A percentile compares a stretch with the other conserved stretches of the same genome.
Evolutionary conservation across 2,888 invertebrate genomes (phyloP).

Genomic region (Dichetophora obliterata): DNA sequence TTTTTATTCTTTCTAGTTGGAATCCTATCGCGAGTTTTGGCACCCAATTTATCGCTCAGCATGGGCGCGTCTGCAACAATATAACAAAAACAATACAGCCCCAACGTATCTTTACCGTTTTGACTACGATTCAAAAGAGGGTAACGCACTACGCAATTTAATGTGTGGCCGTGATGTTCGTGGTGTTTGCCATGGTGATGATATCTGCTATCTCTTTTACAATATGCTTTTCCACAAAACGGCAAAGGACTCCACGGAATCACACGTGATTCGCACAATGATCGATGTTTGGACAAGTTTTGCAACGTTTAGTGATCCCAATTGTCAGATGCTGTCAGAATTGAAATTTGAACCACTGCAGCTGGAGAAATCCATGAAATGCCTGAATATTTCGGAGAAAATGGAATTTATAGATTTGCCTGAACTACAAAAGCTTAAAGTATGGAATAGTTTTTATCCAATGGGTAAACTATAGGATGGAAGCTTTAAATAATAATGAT

Average conservation of each 20-base stretch:
- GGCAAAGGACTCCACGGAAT: constrained; percentile 56
- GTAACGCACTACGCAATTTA: constrained; percentile 61
- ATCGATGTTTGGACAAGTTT: constrained; percentile 65
- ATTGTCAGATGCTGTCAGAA: constrained; percentile 55
- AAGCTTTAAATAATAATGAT: background rate
- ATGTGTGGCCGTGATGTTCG: constrained; percentile 60
- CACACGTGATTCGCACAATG: constrained; percentile 59
- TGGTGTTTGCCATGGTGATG: constrained; percentile 68
- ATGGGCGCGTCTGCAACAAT: constrained; percentile 55
- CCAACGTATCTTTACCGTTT: constrained; percentile 68
- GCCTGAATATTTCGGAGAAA: constrained; percentile 62
- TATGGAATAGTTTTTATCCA: constrained; percentile 64
- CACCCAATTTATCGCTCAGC: constrained; percentile 64
- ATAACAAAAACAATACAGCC: constrained; percentile 47
- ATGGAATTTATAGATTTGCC: constrained; percentile 59
- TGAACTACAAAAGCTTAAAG: constrained; percentile 57
- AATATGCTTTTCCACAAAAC: constrained; percentile 59
- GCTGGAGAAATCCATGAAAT: constrained; percentile 52
- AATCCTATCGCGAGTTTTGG: constrained; percentile 65
- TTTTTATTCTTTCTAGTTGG: constrained; percentile 47
- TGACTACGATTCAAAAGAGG: constrained; percentile 64
- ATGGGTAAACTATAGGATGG: constrained; percentile 52
- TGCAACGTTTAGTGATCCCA: constrained; percentile 63
- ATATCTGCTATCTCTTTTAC: constrained; percentile 65
- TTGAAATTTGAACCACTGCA: constrained; percentile 55